A percentile compares a stretch with the other conserved stretches of the same genome.
phyloP scores from a whole-genome alignment of 2,888 invertebrate genomes.

The Caenorhabditis sp. region DNA sequence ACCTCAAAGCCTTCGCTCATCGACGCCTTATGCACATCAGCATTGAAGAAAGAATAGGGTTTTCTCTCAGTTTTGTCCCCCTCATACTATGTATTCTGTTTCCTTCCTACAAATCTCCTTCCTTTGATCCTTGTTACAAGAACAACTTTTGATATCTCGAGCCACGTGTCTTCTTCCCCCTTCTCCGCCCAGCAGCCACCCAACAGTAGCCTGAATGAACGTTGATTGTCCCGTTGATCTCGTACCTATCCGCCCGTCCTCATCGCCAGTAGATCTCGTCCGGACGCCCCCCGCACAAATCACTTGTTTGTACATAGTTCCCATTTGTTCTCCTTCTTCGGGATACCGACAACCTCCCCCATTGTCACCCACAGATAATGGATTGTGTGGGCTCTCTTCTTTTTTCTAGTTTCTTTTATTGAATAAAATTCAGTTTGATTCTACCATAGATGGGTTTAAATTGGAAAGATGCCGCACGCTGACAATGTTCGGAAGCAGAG shows the following conservation, averaged over 20 bases:
- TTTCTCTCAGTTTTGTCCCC: slow-evolving; percentile 35
- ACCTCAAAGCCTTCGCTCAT: slow-evolving; percentile 45
- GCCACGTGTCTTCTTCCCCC: slow-evolving; percentile 45
- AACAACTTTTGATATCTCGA: slow-evolving; percentile 53
- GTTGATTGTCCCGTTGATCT: slow-evolving; percentile 23
- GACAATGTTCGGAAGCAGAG: slow-evolving; percentile 2
- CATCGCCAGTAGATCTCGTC: slow-evolving; percentile 26
- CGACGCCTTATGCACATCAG: slow-evolving; percentile 51
- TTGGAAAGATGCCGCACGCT: slow-evolving; percentile 27
- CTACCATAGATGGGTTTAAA: slow-evolving; percentile 11
- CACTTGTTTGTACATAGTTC: slow-evolving; percentile 56
- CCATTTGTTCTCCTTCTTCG: slow-evolving; percentile 32
- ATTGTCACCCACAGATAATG: slow-evolving; percentile 15
- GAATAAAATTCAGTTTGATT: slow-evolving; percentile 54
- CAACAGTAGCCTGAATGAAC: slow-evolving; percentile 49
- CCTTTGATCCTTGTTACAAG: slow-evolving; percentile 31
- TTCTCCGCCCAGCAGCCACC: slow-evolving; percentile 24
- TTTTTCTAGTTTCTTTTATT: slow-evolving; percentile 47
- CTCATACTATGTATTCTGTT: slow-evolving; percentile 49
- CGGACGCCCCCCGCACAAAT: slow-evolving; percentile 20
- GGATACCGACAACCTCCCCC: slow-evolving; percentile 40
- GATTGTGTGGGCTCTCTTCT: slow-evolving; percentile 41
- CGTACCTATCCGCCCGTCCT: slow-evolving; percentile 18
- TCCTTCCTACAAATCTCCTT: neutral
- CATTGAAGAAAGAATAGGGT: slow-evolving; percentile 55